These are phyloP conservation scores for Eupsilia transversa DNA, from an alignment of 2,888 invertebrate genomes.

Conservation along the genomic window DNA sequence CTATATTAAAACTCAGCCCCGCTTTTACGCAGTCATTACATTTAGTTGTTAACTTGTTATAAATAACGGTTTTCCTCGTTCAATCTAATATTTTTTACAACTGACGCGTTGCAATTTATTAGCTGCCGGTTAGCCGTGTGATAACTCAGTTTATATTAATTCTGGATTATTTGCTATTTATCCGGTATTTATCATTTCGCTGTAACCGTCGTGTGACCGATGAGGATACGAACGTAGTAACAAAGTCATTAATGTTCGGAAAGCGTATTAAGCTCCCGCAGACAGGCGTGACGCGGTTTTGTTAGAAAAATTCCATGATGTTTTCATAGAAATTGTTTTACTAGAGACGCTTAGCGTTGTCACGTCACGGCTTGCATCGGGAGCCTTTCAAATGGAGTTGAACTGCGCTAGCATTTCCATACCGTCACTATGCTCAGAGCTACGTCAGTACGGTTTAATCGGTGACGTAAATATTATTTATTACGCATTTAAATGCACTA, in stretches of 20 bases:
- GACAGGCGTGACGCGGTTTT: not conserved
- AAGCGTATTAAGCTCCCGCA: not conserved
- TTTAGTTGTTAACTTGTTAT: conserved; percentile 58
- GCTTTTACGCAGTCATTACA: conserved; percentile 52
- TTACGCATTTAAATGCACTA: conserved; percentile 16
- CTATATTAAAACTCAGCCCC: conserved; percentile 41
- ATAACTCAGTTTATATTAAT: conserved; percentile 59
- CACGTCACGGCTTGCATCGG: not conserved
- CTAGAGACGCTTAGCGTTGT: too few relatives aligned
- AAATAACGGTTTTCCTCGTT: conserved; percentile 61
- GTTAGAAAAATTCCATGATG: not conserved
- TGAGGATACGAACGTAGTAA: not conserved
- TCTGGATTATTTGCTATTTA: conserved; percentile 41
- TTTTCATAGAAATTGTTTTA: not conserved
- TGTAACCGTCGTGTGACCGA: conserved; percentile 17
- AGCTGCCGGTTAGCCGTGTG: conserved; percentile 61
- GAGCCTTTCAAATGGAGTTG: not conserved
- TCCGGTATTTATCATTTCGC: conserved; percentile 40
- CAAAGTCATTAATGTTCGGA: not conserved
- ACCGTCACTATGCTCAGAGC: not conserved
- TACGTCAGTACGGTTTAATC: conserved; percentile 10
- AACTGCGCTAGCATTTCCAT: not conserved
- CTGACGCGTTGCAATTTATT: conserved; percentile 64
- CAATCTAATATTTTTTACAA: conserved; percentile 56
- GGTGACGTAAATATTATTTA: conserved; percentile 11